Evolutionary conservation across 2,113 vertebrate species (phyloP), one percentile per base, ranked within the genome.

Genomic region (Phyllopteryx taeniolatus): DNA sequence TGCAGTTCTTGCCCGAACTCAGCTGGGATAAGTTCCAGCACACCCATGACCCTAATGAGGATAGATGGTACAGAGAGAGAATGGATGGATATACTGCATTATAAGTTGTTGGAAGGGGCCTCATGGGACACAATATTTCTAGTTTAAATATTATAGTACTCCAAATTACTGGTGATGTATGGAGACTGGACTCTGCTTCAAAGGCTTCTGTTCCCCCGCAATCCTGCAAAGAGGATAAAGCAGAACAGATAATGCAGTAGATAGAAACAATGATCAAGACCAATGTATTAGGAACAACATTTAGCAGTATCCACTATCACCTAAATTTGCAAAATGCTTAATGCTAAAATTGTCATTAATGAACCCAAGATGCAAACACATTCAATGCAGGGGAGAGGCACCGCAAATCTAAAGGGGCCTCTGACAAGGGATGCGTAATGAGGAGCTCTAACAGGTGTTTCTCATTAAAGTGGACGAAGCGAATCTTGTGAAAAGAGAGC

Each of bases 391-490:
- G 70, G 35, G 39, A 78, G 68, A 81, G 73, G 54, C 70, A 73
- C 71, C 19, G 22, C 4, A 33, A 60, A 77, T 79, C 80, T 84
- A 79, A 82, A 82, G 86, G 83, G 79, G 78, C 69, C 70, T 60
- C 73, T 85, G 27, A 79, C 70, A 72, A 79, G 80, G 67, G 77
- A 75, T 51, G 72, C 12, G 72, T 89, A 87, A 88, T 74, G 46
- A 90, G 82, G 61, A 81, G 62, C 75, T 75, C 77, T 67, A 89
- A 86, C 88, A 90, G 88, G 88, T 90, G 88, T 83, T 90, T 86
- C 87, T 91, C 88, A 85, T 89, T 90, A 89, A 81, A 83, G 53
- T n/a, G 11, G 77, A 81, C 68, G 74, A 71, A 73, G 76, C 33
- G 27, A 73, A 74, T 74, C 46, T 42, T 43, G 74, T n/a, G 67